Evolutionary conservation across 2,888 invertebrate genomes (phyloP).

Genomic region (Lasioglossum calceatum): DNA sequence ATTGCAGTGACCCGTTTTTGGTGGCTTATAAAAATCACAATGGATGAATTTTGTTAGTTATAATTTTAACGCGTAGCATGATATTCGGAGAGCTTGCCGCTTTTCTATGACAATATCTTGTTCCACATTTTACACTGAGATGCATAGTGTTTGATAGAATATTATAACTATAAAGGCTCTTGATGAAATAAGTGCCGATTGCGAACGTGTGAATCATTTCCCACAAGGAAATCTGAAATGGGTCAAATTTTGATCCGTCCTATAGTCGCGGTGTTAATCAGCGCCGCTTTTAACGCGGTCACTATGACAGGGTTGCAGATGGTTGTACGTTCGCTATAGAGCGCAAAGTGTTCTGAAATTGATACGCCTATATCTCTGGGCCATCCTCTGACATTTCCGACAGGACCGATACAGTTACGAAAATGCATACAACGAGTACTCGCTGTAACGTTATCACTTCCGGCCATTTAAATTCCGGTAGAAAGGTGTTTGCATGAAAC

Average conservation of each 20-base stretch:
- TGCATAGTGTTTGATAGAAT: no score
- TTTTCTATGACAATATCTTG: neutral
- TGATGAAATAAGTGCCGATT: neutral
- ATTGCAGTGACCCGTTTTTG: neutral
- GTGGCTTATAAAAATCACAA: neutral
- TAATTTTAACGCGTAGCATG: neutral
- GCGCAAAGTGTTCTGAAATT: neutral
- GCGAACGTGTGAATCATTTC: neutral
- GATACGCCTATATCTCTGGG: neutral
- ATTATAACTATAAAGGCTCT: neutral
- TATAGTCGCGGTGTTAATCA: neutral
- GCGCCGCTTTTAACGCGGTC: constrained; percentile 3
- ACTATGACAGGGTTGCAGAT: constrained; percentile 1
- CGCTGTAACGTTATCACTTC: neutral
- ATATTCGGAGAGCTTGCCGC: no score
- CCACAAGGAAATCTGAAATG: neutral
- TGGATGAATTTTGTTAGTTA: neutral
- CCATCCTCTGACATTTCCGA: neutral
- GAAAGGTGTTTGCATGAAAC: neutral
- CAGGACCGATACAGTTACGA: neutral
- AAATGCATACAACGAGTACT: neutral
- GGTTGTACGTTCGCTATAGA: neutral
- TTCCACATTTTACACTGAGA: neutral
- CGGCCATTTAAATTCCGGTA: neutral
- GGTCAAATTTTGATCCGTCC: neutral